Base-by-base conservation (phyloP, 2,888 invertebrate genomes). In the Trilocha varians region DNA sequence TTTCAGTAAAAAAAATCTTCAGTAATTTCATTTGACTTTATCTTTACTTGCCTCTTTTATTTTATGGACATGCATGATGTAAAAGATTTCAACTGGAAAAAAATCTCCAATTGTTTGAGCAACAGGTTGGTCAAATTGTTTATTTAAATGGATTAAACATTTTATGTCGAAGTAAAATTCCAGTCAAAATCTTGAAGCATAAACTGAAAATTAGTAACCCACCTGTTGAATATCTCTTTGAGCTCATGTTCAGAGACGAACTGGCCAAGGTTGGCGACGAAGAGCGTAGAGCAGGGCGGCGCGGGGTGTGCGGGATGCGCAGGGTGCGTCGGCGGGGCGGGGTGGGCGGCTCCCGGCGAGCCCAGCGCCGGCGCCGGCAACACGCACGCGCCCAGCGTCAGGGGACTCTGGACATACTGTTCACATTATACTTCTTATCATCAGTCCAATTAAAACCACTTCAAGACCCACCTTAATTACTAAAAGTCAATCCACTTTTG, bases 181-280 rank as follows among this genome's bases (percentile, higher is more conserved):
- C 65, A 61, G 55, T 59, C 56, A 58, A 59, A 62, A 64, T 52
- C 40, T 42, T 43, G 38, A 61, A 61, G 58, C 57, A 53, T 52
- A 42, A 13, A 44, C 16, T 46, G 16, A 18, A 16, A 32, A 25
- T 25, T 34, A 36, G 13, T 32, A 16, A 41, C 16, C 9, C 84
- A 98, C 97, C 97, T 97, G 91, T 94, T 94, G 88, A 98, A 98
- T 74, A 99, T 94, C 87, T 98, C 97, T 89, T 98, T 98, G 61
- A 99, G 92, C 85, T 99, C 98, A 75, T 98, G 98, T 87, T 99
- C 99, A 58, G 96, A 97, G 68, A 98, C 97, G 82, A 96, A 97
- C 85, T 96, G 96, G 59, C 98, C 98, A 71, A 99, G 90, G 87
- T 99, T 99, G 70, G 98, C 98, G 73, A 99, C 98, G 88, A 99